These are phyloP conservation scores for Aspidapion aeneum DNA, from an alignment of 2,888 invertebrate species.

Conservation along the genomic window DNA sequence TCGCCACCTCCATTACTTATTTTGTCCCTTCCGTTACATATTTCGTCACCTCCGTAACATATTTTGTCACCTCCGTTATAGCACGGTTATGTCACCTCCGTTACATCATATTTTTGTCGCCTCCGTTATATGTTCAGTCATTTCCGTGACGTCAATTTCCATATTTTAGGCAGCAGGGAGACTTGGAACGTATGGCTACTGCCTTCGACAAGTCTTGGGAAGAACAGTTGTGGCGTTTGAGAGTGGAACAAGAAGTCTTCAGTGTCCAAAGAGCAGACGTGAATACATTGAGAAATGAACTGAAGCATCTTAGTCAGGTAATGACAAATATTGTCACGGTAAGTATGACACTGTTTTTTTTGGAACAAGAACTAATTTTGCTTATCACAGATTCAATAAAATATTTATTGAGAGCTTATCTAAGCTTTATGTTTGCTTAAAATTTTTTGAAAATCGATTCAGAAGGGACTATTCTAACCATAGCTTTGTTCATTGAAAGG, in stretches of 20 bases:
- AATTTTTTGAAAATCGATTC: too few relatives aligned
- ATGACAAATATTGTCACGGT: too few relatives aligned
- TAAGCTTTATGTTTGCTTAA: too few relatives aligned
- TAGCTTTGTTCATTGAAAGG: too few relatives aligned
- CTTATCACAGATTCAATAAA: too few relatives aligned
- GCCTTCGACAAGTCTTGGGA: conserved; percentile 68
- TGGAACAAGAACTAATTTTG: too few relatives aligned
- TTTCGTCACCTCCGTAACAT: background rate
- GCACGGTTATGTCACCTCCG: too few relatives aligned
- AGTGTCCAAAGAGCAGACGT: conserved; percentile 62
- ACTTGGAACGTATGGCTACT: conserved; percentile 56
- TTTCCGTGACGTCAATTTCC: conserved; percentile 2
- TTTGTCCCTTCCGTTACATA: background rate
- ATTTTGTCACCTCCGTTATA: background rate
- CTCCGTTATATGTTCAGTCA: background rate
- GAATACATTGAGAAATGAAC: conserved; percentile 59
- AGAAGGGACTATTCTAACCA: too few relatives aligned
- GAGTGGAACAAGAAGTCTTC: conserved; percentile 63
- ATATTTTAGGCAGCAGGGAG: conserved; percentile 51
- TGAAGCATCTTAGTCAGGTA: conserved; percentile 56
- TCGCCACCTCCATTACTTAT: background rate
- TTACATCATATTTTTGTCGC: too few relatives aligned
- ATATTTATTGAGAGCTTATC: too few relatives aligned
- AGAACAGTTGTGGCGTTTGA: conserved; percentile 65
- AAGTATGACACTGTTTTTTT: too few relatives aligned